Base-by-base conservation (phyloP, 2,113 vertebrate genomes). In the Pelecanus crispus region DNA sequence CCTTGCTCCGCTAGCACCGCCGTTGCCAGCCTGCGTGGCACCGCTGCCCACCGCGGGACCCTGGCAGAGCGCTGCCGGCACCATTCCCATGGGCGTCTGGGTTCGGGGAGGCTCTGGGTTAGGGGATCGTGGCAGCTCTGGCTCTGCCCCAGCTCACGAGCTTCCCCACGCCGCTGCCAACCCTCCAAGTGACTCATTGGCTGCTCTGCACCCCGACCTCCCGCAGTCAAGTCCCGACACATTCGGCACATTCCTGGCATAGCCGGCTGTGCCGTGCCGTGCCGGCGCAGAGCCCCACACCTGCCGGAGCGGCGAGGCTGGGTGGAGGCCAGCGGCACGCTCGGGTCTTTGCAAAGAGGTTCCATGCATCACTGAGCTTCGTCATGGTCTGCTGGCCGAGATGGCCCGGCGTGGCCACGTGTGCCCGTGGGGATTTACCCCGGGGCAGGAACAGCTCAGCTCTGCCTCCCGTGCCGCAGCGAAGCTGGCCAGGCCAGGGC, bases 201-300 rank as follows among this genome's bases (percentile, higher is more conserved):
- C 83, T 36, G 17, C 53, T 84, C 90, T 5, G 67, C 6, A 9
- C 70, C 88, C 90, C 49, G 72, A 94, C 92, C 81, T 94, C 92
- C 77, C 13, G 59, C 81, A 70, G 65, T 95, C 98, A 97, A 97
- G 98, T 95, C 97, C n/a, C 81, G 65, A 97, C 98, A 52, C 71
- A 97, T 92, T 77, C 94, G 86, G 68, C 70, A 17, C 92, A 98
- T 98, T 98, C 97, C 97, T 95, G 88, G 94, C 97, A 88, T 93
- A 94, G 96, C 93, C 62, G 36, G 40, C 73, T 38, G 85, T 56
- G 42, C 38, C 53, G 79, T 28, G 50, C 81, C 4, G 4, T 70
- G 78, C 72, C 45, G 31, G 92, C 45, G 0, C 13, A 1, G 58
- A 92, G 71, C 94, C 88, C 53, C 71, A 86, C 86, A 94, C 94